Percentiles rank a stretch among this genome's conserved stretches.
These are phyloP conservation scores for Hepsetus odoe DNA, from an alignment of 2,113 vertebrate genomes.

Conservation along the genomic window DNA sequence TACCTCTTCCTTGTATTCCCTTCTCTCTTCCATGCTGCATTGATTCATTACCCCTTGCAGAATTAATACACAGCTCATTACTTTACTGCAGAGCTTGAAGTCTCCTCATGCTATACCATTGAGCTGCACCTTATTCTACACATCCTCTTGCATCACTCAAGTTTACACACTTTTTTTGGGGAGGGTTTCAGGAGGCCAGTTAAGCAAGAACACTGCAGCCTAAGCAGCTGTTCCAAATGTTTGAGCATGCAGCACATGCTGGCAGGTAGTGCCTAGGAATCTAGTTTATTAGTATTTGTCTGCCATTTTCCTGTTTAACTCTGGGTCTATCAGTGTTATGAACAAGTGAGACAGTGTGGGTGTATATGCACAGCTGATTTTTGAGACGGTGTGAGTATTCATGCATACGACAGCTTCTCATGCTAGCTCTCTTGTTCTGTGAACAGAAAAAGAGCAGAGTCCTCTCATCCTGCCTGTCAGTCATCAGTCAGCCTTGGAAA, in stretches of 20 bases:
- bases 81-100: constrained; percentile 23
- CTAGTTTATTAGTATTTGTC: neutral
- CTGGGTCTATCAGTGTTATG: neutral
- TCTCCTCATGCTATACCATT: neutral
- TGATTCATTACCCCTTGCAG: constrained; percentile 35
- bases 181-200: neutral
- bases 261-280: too few species aligned
- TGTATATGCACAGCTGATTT: neutral
- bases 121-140: neutral
- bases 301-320: too few species aligned
- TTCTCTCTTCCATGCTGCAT: constrained; percentile 16
- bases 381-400: neutral
- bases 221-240: neutral
- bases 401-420: neutral
- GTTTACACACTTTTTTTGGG: neutral
- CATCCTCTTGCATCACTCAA: neutral
- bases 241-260: neutral
- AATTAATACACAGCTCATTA: constrained; percentile 20
- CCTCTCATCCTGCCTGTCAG: constrained; percentile 47
- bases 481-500: constrained; percentile 44
- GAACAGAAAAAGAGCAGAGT: constrained; percentile 26
- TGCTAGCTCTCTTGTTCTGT: constrained; percentile 1
- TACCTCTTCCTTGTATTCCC: neutral
- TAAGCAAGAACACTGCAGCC: neutral
- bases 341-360: neutral